Evolutionary conservation across 2,888 invertebrate genomes (phyloP).

Genomic region (Nemoura dubitans): DNA sequence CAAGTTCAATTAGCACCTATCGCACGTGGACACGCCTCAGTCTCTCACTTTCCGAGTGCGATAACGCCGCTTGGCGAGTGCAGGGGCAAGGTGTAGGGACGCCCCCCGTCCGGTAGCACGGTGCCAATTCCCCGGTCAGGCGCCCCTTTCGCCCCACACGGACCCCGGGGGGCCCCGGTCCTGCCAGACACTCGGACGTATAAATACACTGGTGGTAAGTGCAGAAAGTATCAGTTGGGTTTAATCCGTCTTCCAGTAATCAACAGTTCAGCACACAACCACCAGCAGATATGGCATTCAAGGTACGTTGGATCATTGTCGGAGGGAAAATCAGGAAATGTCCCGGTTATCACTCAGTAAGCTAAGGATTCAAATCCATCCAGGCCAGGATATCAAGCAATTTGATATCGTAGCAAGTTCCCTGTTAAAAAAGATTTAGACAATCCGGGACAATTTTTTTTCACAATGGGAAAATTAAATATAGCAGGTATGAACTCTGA

Average conservation of each 20-base stretch:
- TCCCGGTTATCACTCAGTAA: not conserved
- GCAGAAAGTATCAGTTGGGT: slow-evolving; percentile 32
- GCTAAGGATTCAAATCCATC: not conserved
- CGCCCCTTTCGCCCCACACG: not conserved
- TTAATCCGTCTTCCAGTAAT: slow-evolving; percentile 1
- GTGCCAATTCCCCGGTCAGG: not conserved
- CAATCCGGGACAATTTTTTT: too few relatives aligned
- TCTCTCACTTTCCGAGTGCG: not conserved
- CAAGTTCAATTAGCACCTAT: not conserved
- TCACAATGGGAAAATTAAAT: too few relatives aligned
- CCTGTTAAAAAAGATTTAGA: too few relatives aligned
- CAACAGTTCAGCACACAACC: not conserved
- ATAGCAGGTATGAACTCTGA: too few relatives aligned
- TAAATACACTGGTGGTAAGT: slow-evolving; percentile 17
- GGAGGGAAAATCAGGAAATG: not conserved
- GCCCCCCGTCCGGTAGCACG: not conserved
- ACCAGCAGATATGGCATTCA: slow-evolving; percentile 60
- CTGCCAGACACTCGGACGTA: not conserved
- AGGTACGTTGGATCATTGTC: slow-evolving; percentile 56
- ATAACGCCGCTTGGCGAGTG: not conserved
- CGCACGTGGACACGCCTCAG: not conserved
- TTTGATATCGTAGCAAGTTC: too few relatives aligned
- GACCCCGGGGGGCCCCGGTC: not conserved
- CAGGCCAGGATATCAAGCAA: too few relatives aligned
- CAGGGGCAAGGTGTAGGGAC: not conserved